Percentiles rank a stretch among this genome's conserved stretches.
Conservation (phyloP, 2,113 vertebrate species). For the Clarias gariepinus region DNA sequence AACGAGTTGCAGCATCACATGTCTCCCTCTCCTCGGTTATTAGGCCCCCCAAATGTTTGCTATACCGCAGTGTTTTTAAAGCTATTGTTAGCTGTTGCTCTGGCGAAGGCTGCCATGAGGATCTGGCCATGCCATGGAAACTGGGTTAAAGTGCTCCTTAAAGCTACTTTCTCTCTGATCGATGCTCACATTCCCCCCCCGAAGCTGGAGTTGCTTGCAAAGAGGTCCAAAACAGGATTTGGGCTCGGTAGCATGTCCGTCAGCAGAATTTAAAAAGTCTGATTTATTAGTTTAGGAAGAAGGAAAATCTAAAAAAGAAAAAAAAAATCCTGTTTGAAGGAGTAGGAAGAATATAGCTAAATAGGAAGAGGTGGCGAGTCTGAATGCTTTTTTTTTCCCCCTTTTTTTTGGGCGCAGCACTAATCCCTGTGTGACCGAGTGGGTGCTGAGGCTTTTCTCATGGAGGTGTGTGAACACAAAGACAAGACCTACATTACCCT, state of each 20-base stretch:
- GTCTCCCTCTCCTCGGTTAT: not conserved
- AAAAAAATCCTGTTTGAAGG: not conserved
- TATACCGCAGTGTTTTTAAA: slow-evolving; percentile 1
- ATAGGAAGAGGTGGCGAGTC: not conserved
- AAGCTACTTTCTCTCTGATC: slow-evolving; percentile 49
- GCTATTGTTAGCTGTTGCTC: slow-evolving; percentile 27
- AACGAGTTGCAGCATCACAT: slow-evolving; percentile 8
- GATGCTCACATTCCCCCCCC: slow-evolving; percentile 57
- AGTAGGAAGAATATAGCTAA: too few relatives aligned
- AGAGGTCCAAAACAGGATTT: slow-evolving; percentile 32
- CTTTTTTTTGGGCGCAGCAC: slow-evolving; percentile 2
- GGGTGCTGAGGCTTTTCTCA: slow-evolving; percentile 33
- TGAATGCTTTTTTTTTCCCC: not conserved
- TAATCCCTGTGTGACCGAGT: slow-evolving; percentile 35
- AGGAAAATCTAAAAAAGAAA: not conserved
- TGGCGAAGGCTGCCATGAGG: not conserved
- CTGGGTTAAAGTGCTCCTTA: slow-evolving; percentile 60
- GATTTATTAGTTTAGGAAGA: slow-evolving; percentile 38
- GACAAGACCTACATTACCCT: slow-evolving; percentile 4
- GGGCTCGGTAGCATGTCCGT: not conserved
- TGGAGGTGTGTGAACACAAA: slow-evolving; percentile 41
- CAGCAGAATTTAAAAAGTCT: not conserved
- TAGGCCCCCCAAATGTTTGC: slow-evolving; percentile 29
- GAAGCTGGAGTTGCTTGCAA: slow-evolving; percentile 53
- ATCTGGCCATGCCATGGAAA: slow-evolving; percentile 45